Evolutionary conservation across 2,888 invertebrate genomes (phyloP).

Genomic region (Chrysina gloriosa): DNA sequence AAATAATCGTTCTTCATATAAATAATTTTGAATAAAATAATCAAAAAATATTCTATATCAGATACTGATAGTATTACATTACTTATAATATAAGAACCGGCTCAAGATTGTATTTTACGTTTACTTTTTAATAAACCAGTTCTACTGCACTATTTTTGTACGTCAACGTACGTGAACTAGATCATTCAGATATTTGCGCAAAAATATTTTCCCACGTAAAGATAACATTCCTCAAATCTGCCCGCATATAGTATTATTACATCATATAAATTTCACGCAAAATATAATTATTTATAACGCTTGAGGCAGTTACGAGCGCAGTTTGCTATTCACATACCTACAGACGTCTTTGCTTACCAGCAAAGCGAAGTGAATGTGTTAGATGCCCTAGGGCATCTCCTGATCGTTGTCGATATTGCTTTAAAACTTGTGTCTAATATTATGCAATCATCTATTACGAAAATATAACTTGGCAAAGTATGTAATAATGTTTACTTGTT

Average conservation of each 20-base stretch:
- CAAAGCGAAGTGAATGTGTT: conserved; percentile 31
- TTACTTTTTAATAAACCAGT: no score
- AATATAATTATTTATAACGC: conserved; percentile 1
- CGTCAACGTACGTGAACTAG: no score
- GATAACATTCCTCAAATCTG: neutral
- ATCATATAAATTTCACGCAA: neutral
- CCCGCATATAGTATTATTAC: no score
- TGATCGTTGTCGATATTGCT: conserved; percentile 7
- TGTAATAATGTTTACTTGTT: no score
- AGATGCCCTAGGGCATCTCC: conserved; percentile 1
- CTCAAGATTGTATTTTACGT: no score
- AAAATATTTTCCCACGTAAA: neutral
- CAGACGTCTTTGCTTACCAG: conserved; percentile 11
- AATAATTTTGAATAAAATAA: no score
- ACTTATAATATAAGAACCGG: no score
- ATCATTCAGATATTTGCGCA: no score
- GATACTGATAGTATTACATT: no score
- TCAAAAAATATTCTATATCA: no score
- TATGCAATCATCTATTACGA: neutral
- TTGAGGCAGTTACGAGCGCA: neutral
- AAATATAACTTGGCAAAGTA: conserved; percentile 3
- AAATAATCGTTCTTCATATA: no score
- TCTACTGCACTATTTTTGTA: no score
- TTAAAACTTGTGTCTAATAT: conserved; percentile 7
- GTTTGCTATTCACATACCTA: conserved; percentile 2